phyloP scores from a whole-genome alignment of 2,113 vertebrate genomes.

The Petroica traversi region DNA sequence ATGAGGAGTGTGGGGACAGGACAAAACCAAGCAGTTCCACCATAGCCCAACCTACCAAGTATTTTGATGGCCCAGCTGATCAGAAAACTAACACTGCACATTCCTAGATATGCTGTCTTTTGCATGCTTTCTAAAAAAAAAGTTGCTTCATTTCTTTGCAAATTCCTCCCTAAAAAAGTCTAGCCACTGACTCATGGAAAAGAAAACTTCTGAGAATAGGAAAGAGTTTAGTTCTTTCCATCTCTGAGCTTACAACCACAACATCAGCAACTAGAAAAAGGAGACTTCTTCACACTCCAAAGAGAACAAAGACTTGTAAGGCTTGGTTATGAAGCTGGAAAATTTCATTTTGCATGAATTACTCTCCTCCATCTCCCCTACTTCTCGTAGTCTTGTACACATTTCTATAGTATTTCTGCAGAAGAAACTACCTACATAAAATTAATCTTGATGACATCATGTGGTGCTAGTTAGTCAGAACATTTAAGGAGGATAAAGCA shows the following conservation, averaged over 20 bases:
- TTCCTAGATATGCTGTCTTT: neutral
- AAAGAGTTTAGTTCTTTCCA: neutral
- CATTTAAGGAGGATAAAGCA: slow-evolving; percentile 74
- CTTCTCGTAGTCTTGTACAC: neutral
- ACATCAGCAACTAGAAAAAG: neutral
- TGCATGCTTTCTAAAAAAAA: neutral
- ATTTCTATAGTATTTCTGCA: neutral
- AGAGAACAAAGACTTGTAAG: neutral
- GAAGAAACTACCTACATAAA: slow-evolving; percentile 40
- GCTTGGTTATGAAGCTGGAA: neutral
- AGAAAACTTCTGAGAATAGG: neutral
- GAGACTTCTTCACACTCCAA: neutral
- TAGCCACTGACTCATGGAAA: neutral
- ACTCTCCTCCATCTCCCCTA: neutral
- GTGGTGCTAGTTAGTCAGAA: slow-evolving; percentile 73
- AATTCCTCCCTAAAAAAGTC: neutral
- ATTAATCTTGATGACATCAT: slow-evolving; percentile 76
- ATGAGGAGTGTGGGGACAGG: neutral
- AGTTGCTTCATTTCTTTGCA: neutral
- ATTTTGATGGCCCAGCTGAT: neutral
- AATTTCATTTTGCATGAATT: neutral
- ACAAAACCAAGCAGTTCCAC: neutral
- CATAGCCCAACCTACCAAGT: neutral
- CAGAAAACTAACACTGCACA: neutral
- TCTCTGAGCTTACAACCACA: neutral